Conservation (phyloP, 2,113 vertebrate species). For the Diadophis punctatus region DNA sequence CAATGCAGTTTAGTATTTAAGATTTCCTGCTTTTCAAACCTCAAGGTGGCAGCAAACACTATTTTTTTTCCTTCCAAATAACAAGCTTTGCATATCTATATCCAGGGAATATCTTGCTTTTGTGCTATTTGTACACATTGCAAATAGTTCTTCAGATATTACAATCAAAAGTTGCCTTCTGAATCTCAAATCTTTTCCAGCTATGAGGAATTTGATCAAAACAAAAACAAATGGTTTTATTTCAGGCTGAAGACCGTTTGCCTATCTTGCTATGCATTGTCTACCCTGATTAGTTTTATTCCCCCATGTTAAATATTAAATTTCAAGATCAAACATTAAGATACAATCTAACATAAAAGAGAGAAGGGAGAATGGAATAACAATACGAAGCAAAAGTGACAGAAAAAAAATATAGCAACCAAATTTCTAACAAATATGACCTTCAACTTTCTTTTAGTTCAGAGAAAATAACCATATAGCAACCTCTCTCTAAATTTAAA, state of each 20-base stretch:
- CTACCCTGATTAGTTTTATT: background rate
- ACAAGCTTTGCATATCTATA: background rate
- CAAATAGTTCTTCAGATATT: background rate
- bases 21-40: background rate
- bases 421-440: background rate
- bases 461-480: background rate
- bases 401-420: background rate
- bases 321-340: background rate
- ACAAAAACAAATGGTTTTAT: background rate
- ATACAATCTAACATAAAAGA: background rate
- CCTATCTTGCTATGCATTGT: background rate
- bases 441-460: background rate
- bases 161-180: background rate
- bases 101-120: background rate
- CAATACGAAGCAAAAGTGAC: background rate
- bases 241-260: background rate
- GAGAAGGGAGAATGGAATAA: background rate
- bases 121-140: background rate
- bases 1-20: background rate
- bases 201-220: background rate
- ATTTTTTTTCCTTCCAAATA: fast-evolving
- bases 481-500: background rate
- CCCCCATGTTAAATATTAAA: background rate
- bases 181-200: background rate
- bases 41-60: constrained; percentile 54